These are phyloP conservation scores for Teleogryllus oceanicus DNA, from an alignment of 2,888 invertebrate genomes.

Conservation along the genomic window DNA sequence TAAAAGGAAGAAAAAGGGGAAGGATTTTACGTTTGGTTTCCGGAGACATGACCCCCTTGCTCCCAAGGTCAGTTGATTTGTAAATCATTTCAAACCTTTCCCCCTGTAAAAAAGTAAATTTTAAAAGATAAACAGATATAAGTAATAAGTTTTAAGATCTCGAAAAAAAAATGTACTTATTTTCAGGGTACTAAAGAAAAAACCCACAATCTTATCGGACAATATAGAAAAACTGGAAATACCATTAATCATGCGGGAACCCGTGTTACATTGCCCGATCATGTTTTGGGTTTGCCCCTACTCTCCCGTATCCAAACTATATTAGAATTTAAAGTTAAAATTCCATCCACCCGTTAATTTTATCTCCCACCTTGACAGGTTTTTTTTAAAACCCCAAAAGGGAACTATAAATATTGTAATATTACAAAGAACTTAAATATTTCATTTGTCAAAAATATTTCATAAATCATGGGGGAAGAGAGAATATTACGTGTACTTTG, in stretches of 20 bases:
- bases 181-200: neutral
- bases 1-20: conserved; percentile 30
- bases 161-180: no score
- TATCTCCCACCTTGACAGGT: conserved; percentile 67
- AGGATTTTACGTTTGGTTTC: conserved; percentile 32
- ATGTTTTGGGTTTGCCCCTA: conserved; percentile 58
- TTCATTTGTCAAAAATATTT: neutral
- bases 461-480: conserved; percentile 45
- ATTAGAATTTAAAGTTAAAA: conserved; percentile 62
- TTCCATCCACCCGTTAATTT: conserved; percentile 61
- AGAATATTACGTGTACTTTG: conserved; percentile 43
- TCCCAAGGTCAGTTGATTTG: conserved; percentile 52
- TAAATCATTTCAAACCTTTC: conserved; percentile 58
- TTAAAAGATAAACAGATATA: no score
- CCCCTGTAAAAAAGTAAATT: conserved; percentile 43
- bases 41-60: conserved; percentile 45
- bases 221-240: conserved; percentile 40
- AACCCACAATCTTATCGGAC: neutral
- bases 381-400: conserved; percentile 40
- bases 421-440: no score
- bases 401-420: no score
- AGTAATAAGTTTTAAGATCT: no score
- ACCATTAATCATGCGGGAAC: conserved; percentile 53
- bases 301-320: conserved; percentile 61
- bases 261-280: conserved; percentile 54